These are phyloP conservation scores for Cassiopea andromeda DNA, from an alignment of 30 jellyfish, hydroid and myxozoan genomes.

Conservation along the genomic window DNA sequence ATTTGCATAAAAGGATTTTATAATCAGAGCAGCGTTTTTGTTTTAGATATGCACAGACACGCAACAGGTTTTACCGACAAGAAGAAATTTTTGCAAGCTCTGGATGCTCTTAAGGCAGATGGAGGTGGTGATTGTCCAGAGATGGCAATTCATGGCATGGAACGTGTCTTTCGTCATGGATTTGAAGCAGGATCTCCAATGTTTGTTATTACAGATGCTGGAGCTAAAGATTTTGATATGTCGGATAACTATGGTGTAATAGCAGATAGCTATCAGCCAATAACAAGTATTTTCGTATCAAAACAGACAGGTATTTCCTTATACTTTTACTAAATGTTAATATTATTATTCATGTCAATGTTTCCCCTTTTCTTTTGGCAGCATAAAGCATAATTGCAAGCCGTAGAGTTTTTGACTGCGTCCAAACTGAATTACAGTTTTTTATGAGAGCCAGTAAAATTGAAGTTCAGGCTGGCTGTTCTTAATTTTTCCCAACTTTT, in stretches of 20 bases:
- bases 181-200: constrained; percentile 38
- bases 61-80: background rate
- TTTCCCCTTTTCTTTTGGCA: too few species aligned
- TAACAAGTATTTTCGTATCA: background rate
- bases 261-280: constrained; percentile 2
- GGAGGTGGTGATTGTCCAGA: constrained; percentile 90
- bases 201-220: constrained; percentile 70
- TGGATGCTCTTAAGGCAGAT: constrained; percentile 42
- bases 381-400: too few species aligned
- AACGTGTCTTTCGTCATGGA: constrained; percentile 40
- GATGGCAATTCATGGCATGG: constrained; percentile 70
- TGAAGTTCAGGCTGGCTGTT: too few species aligned
- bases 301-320: background rate
- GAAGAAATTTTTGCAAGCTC: constrained; percentile 21
- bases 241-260: background rate
- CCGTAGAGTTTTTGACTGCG: too few species aligned
- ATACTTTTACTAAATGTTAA: background rate
- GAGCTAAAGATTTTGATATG: constrained; percentile 50
- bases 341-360: too few species aligned
- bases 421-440: too few species aligned
- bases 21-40: too few species aligned
- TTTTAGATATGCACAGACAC: too few species aligned
- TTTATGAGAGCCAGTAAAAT: too few species aligned
- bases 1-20: too few species aligned
- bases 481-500: too few species aligned